A percentile compares a stretch with the other conserved stretches of the same genome.
These are phyloP conservation scores for Urocynchramus pylzowi DNA, from an alignment of 2,113 vertebrate genomes.

Conservation along the genomic window DNA sequence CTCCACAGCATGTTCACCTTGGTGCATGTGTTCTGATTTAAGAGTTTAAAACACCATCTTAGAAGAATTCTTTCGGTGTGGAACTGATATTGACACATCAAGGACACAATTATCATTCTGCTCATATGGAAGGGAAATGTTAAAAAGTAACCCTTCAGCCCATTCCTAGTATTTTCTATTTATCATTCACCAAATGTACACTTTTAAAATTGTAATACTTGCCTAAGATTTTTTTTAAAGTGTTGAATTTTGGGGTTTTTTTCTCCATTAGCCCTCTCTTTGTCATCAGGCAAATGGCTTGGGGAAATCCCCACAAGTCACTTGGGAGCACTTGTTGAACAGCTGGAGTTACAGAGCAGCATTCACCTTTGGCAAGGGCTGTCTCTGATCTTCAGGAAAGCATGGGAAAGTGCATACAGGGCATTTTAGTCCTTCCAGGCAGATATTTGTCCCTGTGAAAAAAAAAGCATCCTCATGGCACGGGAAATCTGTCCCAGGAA, in stretches of 20 bases:
- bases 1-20: not conserved
- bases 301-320: not conserved
- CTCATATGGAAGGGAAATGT: not conserved
- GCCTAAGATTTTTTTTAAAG: not conserved
- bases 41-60: not conserved
- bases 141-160: not conserved
- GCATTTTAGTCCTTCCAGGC: not conserved
- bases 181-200: not conserved
- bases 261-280: not conserved
- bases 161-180: not conserved
- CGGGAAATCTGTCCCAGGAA: not conserved
- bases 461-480: not conserved
- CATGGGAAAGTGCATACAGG: not conserved
- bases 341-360: not conserved
- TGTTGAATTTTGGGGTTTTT: not conserved
- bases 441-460: not conserved
- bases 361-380: not conserved
- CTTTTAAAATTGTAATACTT: not conserved
- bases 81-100: not conserved
- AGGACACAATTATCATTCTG: not conserved
- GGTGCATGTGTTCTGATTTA: not conserved
- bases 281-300: not conserved
- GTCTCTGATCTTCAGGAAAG: not conserved
- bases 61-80: not conserved
- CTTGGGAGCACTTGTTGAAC: not conserved